These are phyloP conservation scores for Stichodactyla helianthus DNA, from an alignment of 64 coral and sea anemone species.

Conservation along the genomic window DNA sequence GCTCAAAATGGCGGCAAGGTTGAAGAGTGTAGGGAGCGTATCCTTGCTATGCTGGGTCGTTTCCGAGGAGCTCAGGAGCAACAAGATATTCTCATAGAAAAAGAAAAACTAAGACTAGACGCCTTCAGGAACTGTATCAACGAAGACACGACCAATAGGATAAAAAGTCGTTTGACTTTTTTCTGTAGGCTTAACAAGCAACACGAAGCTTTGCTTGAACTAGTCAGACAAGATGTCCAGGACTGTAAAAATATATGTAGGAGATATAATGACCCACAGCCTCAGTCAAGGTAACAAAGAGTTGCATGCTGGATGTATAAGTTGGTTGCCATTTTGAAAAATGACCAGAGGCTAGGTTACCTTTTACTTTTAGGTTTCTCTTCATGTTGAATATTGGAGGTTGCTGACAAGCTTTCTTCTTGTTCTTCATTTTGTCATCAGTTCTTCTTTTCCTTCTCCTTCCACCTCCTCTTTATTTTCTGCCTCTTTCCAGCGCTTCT, in stretches of 20 bases:
- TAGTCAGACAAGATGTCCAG: constrained; percentile 82
- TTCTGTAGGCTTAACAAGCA: constrained; percentile 74
- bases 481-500: too few relatives aligned
- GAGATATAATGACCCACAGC: constrained; percentile 49
- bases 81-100: constrained; percentile 85
- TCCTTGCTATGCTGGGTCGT: constrained; percentile 68
- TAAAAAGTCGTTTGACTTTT: constrained; percentile 86
- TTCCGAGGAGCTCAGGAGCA: constrained; percentile 78
- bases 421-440: too few relatives aligned
- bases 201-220: constrained; percentile 82
- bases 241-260: constrained; percentile 95
- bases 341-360: too few relatives aligned
- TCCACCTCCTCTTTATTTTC: too few relatives aligned
- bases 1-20: constrained; percentile 65
- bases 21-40: constrained; percentile 73
- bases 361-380: too few relatives aligned
- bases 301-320: background rate
- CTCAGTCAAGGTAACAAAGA: background rate
- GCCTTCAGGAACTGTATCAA: constrained; percentile 96
- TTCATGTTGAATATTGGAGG: too few relatives aligned
- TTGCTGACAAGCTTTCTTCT: too few relatives aligned
- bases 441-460: too few relatives aligned
- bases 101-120: constrained; percentile 90
- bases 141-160: constrained; percentile 91
- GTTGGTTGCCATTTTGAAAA: background rate